A percentile compares a stretch with the other conserved stretches of the same genome.
Evolutionary conservation across 2,113 vertebrate genomes (phyloP).

Genomic region (Steatornis caripensis): DNA sequence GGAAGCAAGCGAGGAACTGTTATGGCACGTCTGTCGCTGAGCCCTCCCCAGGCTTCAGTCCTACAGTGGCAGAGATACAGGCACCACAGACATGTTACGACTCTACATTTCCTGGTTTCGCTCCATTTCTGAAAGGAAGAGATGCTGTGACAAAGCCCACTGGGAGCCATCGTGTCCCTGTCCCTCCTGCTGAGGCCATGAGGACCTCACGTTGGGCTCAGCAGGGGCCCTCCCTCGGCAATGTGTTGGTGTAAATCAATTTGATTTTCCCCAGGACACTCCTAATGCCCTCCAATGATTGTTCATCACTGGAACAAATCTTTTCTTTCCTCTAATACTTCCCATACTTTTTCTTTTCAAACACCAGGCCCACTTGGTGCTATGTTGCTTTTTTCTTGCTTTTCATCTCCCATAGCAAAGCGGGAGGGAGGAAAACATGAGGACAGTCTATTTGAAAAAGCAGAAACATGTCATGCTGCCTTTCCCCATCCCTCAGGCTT

Average conservation of each 20-base stretch:
- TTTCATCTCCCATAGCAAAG: neutral
- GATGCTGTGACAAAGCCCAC: neutral
- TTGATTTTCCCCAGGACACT: neutral
- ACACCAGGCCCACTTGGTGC: too few relatives aligned
- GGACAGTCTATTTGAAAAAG: neutral
- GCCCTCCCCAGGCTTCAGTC: fast-evolving
- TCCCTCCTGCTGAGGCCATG: neutral
- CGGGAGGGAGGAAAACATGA: neutral
- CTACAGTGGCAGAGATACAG: neutral
- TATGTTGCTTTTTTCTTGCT: neutral
- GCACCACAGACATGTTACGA: neutral
- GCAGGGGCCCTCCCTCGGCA: neutral
- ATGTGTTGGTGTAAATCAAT: neutral
- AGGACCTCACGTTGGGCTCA: neutral
- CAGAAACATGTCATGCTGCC: neutral
- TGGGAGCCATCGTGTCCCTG: neutral
- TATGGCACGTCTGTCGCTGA: neutral
- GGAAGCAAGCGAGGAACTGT: neutral
- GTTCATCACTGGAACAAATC: neutral
- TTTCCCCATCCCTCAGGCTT: neutral
- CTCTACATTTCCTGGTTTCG: neutral
- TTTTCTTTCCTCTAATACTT: neutral
- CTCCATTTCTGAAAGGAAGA: neutral
- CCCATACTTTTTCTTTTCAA: neutral
- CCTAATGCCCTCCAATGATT: neutral